Percentiles rank a stretch among this genome's conserved stretches.
These are phyloP conservation scores for Lordiphosa stackelbergi DNA, from an alignment of 1,140 invertebrate genomes.

Conservation along the genomic window DNA sequence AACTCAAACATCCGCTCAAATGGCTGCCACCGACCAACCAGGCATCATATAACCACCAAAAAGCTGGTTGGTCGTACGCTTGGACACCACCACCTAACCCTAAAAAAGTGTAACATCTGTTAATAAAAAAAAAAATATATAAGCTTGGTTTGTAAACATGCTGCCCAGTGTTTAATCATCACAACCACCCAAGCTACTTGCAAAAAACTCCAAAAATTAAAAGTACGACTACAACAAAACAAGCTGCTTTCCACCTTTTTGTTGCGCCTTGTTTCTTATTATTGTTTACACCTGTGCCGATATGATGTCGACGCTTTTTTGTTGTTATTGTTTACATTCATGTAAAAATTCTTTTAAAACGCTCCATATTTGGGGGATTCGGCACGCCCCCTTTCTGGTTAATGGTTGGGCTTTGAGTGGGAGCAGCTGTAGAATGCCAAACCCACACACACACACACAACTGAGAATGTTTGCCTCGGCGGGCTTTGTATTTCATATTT, in stretches of 20 bases:
- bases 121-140: too few species aligned
- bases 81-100: conserved; percentile 2
- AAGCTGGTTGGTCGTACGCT: conserved; percentile 16
- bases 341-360: conserved; percentile 50
- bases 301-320: conserved; percentile 15
- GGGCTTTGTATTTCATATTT: conserved; percentile 60
- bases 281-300: conserved; percentile 56
- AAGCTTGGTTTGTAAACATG: conserved; percentile 4
- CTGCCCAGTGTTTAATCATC: neutral
- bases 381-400: conserved; percentile 38
- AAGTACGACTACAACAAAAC: neutral
- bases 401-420: conserved; percentile 14
- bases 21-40: conserved; percentile 1
- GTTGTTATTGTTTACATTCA: conserved; percentile 36
- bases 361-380: conserved; percentile 33
- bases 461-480: conserved; percentile 26
- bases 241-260: conserved; percentile 8
- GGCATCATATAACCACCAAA: conserved; percentile 19
- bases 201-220: conserved; percentile 1
- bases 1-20: conserved; percentile 68
- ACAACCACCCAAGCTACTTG: neutral
- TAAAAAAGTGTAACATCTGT: conserved; percentile 35
- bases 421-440: conserved; percentile 34
- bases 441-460: conserved; percentile 41
- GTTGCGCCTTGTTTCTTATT: conserved; percentile 32